Percentiles rank a stretch among this genome's conserved stretches.
Conservation (phyloP, 2,113 vertebrate species). For the Grammomys dolichurus region DNA sequence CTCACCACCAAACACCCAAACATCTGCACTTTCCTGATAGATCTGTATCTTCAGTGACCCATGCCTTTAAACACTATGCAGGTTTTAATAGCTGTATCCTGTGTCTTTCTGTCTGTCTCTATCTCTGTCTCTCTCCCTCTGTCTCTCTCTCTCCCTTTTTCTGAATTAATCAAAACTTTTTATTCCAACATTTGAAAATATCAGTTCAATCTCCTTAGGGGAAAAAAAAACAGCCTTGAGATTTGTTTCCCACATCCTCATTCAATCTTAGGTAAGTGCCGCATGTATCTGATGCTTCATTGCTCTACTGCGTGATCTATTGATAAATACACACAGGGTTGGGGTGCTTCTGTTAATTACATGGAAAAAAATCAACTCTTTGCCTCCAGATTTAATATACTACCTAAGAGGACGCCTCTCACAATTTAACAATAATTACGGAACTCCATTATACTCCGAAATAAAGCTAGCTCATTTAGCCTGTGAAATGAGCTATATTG, state of each 20-base stretch:
- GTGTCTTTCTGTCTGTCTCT: background rate
- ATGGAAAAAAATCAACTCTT: background rate
- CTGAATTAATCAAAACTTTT: background rate
- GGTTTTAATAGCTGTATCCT: background rate
- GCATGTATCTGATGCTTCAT: background rate
- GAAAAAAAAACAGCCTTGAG: background rate
- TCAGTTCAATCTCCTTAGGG: background rate
- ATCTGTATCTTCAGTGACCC: background rate
- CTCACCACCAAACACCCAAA: background rate
- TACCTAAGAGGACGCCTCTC: background rate
- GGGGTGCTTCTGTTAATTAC: background rate
- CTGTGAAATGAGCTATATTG: constrained; percentile 51
- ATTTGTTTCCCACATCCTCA: background rate
- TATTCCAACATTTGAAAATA: background rate
- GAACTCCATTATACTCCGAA: constrained; percentile 20
- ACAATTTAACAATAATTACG: constrained; percentile 6
- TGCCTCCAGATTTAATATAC: background rate
- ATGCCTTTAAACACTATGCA: background rate
- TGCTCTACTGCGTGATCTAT: background rate
- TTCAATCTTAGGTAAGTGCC: background rate
- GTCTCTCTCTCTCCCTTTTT: background rate
- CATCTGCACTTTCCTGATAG: background rate
- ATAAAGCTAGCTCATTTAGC: constrained; percentile 52
- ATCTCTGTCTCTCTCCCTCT: background rate
- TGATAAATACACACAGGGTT: background rate